phyloP scores from a whole-genome alignment of 1,140 invertebrate species.

The Drosophila pandora region DNA sequence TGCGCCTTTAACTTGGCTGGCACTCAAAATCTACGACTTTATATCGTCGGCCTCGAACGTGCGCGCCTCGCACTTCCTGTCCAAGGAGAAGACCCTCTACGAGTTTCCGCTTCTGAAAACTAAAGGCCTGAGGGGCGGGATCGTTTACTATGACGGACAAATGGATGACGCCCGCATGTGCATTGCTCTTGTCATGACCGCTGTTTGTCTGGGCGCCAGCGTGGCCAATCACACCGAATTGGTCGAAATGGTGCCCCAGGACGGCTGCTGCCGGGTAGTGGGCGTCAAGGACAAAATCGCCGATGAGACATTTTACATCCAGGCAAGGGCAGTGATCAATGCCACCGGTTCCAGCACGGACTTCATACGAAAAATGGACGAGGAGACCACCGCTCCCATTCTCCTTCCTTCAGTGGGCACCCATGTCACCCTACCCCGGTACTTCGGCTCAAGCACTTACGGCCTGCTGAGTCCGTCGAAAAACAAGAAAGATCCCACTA shows the following conservation, averaged over 20 bases:
- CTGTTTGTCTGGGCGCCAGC: conserved; percentile 46
- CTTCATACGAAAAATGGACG: conserved; percentile 42
- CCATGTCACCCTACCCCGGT: conserved; percentile 44
- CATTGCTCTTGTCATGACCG: conserved; percentile 53
- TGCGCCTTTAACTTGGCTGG: conserved; percentile 54
- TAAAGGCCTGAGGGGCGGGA: conserved; percentile 40
- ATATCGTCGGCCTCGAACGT: conserved; percentile 53
- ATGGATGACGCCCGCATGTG: conserved; percentile 68
- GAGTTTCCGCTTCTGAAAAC: conserved; percentile 57
- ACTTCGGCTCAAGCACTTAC: conserved; percentile 53
- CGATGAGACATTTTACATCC: conserved; percentile 19
- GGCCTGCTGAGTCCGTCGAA: conserved; percentile 45
- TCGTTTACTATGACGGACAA: conserved; percentile 69
- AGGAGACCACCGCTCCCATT: conserved; percentile 28
- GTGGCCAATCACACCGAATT: conserved; percentile 50
- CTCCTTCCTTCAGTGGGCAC: conserved; percentile 39
- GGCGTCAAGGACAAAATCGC: conserved; percentile 34
- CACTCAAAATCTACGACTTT: conserved; percentile 58
- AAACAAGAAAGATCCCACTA: background rate
- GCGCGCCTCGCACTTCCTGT: conserved; percentile 51
- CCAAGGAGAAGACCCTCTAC: conserved; percentile 27
- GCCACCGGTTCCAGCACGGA: conserved; percentile 58
- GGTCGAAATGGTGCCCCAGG: conserved; percentile 11
- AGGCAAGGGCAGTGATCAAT: conserved; percentile 50
- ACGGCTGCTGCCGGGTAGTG: conserved; percentile 32